Conservation (phyloP, 2,888 invertebrate species). For the Thelaira solivaga region DNA sequence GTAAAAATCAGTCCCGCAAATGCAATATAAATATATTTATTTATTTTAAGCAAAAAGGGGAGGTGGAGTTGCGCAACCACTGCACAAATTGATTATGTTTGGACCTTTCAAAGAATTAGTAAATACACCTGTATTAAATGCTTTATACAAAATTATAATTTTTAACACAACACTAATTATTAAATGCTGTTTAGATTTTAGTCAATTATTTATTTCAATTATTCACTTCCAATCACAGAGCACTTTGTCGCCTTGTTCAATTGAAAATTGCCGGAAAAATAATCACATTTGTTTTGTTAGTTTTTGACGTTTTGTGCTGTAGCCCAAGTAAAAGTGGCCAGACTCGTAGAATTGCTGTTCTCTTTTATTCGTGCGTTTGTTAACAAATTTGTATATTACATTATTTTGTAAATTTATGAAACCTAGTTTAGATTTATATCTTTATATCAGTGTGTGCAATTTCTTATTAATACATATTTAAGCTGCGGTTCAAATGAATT, state of each 20-base stretch:
- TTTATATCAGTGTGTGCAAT: too few species aligned
- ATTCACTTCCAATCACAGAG: too few species aligned
- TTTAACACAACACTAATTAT: background rate
- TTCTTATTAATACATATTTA: too few species aligned
- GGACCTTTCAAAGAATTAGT: background rate
- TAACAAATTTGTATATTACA: too few species aligned
- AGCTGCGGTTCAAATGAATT: too few species aligned
- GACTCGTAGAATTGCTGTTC: too few species aligned
- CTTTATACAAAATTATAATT: background rate
- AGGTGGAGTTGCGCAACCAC: constrained; percentile 62
- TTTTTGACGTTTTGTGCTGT: constrained; percentile 22
- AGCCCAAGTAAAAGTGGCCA: too few species aligned
- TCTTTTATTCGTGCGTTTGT: too few species aligned
- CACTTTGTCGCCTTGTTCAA: constrained; percentile 22
- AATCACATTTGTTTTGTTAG: constrained; percentile 25
- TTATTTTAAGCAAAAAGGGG: constrained; percentile 24
- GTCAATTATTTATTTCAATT: background rate
- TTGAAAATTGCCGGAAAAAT: constrained; percentile 53
- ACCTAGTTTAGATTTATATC: too few species aligned
- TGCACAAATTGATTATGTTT: constrained; percentile 32
- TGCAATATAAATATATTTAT: background rate
- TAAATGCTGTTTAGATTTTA: background rate
- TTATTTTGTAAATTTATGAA: too few species aligned
- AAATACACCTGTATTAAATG: background rate
- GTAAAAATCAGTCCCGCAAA: background rate